phyloP scores from a whole-genome alignment of 2,113 vertebrate genomes.

The Ginglymostoma cirratum region DNA sequence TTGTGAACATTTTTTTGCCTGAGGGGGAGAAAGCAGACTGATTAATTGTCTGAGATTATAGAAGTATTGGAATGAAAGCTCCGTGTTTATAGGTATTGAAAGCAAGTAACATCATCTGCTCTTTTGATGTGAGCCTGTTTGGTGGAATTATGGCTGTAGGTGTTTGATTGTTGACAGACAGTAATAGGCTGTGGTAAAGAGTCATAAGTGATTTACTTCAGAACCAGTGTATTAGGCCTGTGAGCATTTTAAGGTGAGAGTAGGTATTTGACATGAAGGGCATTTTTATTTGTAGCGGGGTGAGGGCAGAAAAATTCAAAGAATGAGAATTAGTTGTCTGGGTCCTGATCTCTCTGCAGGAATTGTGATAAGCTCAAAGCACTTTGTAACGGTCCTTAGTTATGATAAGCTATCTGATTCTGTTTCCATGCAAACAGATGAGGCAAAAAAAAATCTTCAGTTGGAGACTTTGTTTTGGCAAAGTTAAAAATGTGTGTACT shows the following conservation, averaged over 20 bases:
- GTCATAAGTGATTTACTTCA: neutral
- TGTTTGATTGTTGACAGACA: slow-evolving; percentile 13
- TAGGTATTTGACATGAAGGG: neutral
- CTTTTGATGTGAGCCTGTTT: neutral
- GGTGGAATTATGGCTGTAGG: neutral
- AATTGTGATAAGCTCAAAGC: slow-evolving; percentile 32
- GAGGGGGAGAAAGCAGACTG: neutral
- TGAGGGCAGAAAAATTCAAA: slow-evolving; percentile 28
- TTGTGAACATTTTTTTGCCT: neutral
- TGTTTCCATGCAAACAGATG: slow-evolving; percentile 21
- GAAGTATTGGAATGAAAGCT: neutral
- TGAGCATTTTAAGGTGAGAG: slow-evolving; percentile 30
- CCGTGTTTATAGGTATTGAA: neutral
- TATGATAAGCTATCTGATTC: slow-evolving; percentile 41
- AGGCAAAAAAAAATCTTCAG: neutral
- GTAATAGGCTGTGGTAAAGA: slow-evolving; percentile 5
- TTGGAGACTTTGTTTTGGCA: neutral
- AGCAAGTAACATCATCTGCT: neutral
- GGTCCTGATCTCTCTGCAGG: neutral
- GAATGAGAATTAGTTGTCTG: slow-evolving; percentile 38
- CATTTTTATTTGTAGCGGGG: neutral
- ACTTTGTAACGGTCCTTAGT: slow-evolving; percentile 42
- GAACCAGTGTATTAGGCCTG: neutral
- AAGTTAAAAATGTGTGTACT: neutral
- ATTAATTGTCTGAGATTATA: neutral